These are phyloP conservation scores for Nemapogon koenigi DNA, from an alignment of 2,888 invertebrate species.

Conservation along the genomic window DNA sequence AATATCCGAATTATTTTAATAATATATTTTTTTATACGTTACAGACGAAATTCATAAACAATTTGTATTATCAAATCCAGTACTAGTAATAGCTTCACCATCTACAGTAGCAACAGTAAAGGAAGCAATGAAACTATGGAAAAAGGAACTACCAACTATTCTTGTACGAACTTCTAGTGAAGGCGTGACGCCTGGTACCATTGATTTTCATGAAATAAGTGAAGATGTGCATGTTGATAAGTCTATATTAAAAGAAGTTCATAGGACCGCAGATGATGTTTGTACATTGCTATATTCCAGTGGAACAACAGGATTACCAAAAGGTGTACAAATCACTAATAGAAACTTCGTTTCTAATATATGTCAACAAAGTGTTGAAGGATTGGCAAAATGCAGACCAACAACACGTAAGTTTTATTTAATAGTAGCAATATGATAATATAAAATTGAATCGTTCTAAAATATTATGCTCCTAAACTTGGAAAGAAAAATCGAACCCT, in stretches of 20 bases:
- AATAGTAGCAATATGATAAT: neutral
- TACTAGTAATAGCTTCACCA: slow-evolving; percentile 60
- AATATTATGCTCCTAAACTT: neutral
- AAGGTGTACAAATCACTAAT: slow-evolving; percentile 74
- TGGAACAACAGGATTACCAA: slow-evolving; percentile 84
- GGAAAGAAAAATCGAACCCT: neutral
- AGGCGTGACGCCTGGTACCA: slow-evolving; percentile 49
- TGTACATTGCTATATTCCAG: slow-evolving; percentile 81
- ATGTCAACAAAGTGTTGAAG: slow-evolving; percentile 32
- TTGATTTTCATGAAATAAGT: slow-evolving; percentile 67
- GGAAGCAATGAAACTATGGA: slow-evolving; percentile 45
- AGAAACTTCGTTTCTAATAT: slow-evolving; percentile 57
- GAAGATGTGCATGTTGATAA: slow-evolving; percentile 52
- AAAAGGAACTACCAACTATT: slow-evolving; percentile 57
- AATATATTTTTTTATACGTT: slow-evolving; percentile 22
- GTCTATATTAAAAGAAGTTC: slow-evolving; percentile 42
- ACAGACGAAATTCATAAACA: slow-evolving; percentile 70
- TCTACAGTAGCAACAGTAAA: slow-evolving; percentile 45
- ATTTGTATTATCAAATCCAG: slow-evolving; percentile 57
- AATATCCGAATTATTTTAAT: too few relatives aligned
- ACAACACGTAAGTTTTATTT: slow-evolving; percentile 23
- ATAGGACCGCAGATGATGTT: slow-evolving; percentile 56
- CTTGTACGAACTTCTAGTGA: slow-evolving; percentile 23
- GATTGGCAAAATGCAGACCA: slow-evolving; percentile 24
- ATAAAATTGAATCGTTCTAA: neutral